A percentile compares a stretch with the other conserved stretches of the same genome.
Conservation (phyloP, 2,113 vertebrate genomes). For the Meriones unguiculatus region DNA sequence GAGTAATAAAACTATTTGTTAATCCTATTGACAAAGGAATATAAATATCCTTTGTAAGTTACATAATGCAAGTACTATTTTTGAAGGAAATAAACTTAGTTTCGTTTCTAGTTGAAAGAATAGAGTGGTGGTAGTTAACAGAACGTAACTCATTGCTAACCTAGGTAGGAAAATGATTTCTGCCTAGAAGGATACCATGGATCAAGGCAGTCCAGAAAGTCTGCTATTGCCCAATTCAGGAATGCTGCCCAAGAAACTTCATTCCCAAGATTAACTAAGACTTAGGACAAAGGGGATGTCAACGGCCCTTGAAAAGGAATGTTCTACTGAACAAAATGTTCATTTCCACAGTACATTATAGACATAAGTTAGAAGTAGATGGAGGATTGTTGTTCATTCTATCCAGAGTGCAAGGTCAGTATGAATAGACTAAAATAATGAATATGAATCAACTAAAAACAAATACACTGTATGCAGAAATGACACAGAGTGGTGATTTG, state of each 20-base stretch:
- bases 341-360: background rate
- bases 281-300: background rate
- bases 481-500: background rate
- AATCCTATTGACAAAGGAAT: background rate
- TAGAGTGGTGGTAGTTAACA: background rate
- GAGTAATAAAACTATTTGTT: slow-evolving; percentile 21
- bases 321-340: background rate
- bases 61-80: background rate
- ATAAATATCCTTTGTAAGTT: background rate
- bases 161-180: background rate
- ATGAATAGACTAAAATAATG: too few species aligned
- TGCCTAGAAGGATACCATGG: background rate
- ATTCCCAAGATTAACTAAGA: background rate
- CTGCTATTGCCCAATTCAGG: background rate
- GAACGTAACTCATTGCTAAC: background rate
- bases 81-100: background rate
- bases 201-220: background rate
- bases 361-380: background rate
- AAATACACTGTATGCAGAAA: background rate
- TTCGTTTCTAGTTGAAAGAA: background rate
- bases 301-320: background rate
- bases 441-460: background rate
- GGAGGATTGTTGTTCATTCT: background rate
- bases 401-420: background rate
- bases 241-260: background rate